These are phyloP conservation scores for Dicyrtomina minuta DNA, from an alignment of 2,888 invertebrate genomes.

Conservation along the genomic window DNA sequence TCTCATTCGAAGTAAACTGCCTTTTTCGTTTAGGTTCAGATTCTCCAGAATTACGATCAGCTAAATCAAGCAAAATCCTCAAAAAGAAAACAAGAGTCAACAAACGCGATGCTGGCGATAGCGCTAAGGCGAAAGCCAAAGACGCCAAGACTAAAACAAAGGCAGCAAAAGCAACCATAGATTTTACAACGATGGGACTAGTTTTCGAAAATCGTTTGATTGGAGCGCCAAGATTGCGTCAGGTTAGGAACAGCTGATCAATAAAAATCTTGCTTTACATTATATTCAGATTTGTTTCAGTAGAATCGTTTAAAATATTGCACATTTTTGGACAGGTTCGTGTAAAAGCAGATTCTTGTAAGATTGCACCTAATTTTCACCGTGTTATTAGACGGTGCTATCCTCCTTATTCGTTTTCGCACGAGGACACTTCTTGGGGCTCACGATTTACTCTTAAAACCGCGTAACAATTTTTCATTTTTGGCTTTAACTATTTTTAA, in stretches of 20 bases:
- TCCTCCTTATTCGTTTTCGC: slow-evolving; percentile 17
- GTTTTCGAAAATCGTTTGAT: slow-evolving; percentile 59
- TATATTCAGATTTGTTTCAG: too few species aligned
- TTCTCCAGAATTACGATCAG: too few species aligned
- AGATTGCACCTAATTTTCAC: slow-evolving; percentile 32
- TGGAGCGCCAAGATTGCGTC: slow-evolving; percentile 58
- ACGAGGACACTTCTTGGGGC: slow-evolving; percentile 21
- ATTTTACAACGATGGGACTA: slow-evolving; percentile 55
- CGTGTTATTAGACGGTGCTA: slow-evolving; percentile 35
- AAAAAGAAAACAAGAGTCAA: too few species aligned
- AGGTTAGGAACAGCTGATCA: slow-evolving; percentile 54
- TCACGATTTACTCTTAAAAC: background rate
- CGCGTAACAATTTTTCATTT: background rate
- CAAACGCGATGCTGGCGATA: too few species aligned
- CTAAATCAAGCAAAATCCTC: too few species aligned
- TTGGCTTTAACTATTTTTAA: background rate
- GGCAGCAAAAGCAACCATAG: too few species aligned
- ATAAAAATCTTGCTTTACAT: background rate
- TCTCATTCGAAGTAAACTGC: too few species aligned
- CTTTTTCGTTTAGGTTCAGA: too few species aligned
- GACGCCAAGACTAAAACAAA: too few species aligned
- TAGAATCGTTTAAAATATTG: background rate
- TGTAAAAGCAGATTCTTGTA: slow-evolving; percentile 32
- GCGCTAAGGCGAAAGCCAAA: too few species aligned
- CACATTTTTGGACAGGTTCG: slow-evolving; percentile 34